These are phyloP conservation scores for Acanthosepion pharaonis DNA, from an alignment of 2,888 invertebrate species.

Conservation along the genomic window DNA sequence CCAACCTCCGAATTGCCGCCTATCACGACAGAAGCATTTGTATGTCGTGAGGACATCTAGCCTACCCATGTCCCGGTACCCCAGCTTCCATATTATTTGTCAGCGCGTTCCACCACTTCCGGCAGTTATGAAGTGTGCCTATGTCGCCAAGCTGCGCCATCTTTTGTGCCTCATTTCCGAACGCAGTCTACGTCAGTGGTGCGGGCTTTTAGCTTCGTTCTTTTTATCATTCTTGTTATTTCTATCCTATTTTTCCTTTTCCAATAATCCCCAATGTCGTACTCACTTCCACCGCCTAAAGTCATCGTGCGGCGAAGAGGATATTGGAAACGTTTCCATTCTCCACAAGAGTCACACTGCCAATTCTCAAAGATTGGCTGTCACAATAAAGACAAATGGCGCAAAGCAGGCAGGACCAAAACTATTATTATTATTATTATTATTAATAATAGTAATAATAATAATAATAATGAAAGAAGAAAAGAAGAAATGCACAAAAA, in stretches of 20 bases:
- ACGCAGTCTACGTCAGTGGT: not conserved
- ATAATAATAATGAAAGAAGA: not conserved
- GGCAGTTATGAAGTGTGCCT: conserved; percentile 18
- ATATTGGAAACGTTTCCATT: not conserved
- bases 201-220: not conserved
- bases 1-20: not conserved
- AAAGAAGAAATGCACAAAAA: too few relatives aligned
- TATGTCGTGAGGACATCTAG: not conserved
- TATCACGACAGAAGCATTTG: not conserved
- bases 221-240: not conserved
- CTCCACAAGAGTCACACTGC: not conserved
- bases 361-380: not conserved
- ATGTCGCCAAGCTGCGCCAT: not conserved
- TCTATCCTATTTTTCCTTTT: not conserved
- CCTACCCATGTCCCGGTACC: not conserved
- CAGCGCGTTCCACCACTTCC: conserved; percentile 17
- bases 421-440: too few relatives aligned
- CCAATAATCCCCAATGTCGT: not conserved
- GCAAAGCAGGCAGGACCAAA: not conserved
- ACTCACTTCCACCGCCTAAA: not conserved
- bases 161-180: conserved; percentile 15
- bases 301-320: conserved; percentile 13
- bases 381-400: not conserved
- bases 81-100: conserved; percentile 1
- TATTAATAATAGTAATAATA: not conserved